A percentile compares a stretch with the other conserved stretches of the same genome.
These are phyloP conservation scores for Mechanitis mazaeus DNA, from an alignment of 2,888 invertebrate genomes.

Conservation along the genomic window DNA sequence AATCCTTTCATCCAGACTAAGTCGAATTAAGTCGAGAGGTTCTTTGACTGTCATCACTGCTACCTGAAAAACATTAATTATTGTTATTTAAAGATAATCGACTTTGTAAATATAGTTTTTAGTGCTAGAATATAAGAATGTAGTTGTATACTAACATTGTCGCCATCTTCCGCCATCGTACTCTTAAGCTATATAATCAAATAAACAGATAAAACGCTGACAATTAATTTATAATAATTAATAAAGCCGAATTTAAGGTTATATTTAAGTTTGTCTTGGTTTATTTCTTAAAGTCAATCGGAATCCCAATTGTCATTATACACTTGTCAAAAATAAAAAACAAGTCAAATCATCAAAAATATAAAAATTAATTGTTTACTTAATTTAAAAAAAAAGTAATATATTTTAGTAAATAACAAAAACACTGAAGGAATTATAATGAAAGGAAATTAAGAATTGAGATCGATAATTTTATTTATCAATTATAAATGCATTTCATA, in stretches of 20 bases:
- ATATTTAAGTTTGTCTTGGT: background rate
- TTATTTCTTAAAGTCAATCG: background rate
- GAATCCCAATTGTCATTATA: no score
- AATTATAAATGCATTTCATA: no score
- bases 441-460: no score
- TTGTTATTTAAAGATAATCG: constrained; percentile 9
- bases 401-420: no score
- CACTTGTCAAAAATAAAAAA: no score
- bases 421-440: no score
- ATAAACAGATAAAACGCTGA: no score
- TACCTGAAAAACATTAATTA: constrained; percentile 72
- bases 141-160: constrained; percentile 52
- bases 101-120: background rate
- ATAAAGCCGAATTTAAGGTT: constrained; percentile 5
- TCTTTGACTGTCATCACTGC: constrained; percentile 96
- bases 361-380: no score
- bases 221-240: no score
- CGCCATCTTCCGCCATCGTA: constrained; percentile 65
- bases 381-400: no score
- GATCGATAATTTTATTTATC: no score
- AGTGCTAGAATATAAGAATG: background rate
- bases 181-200: background rate
- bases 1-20: constrained; percentile 98
- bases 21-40: constrained; percentile 95
- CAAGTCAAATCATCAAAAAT: no score